Percentiles rank a stretch among this genome's conserved stretches.
These are phyloP conservation scores for Caracal caracal DNA, from an alignment of 2,113 vertebrate species.

Conservation along the genomic window DNA sequence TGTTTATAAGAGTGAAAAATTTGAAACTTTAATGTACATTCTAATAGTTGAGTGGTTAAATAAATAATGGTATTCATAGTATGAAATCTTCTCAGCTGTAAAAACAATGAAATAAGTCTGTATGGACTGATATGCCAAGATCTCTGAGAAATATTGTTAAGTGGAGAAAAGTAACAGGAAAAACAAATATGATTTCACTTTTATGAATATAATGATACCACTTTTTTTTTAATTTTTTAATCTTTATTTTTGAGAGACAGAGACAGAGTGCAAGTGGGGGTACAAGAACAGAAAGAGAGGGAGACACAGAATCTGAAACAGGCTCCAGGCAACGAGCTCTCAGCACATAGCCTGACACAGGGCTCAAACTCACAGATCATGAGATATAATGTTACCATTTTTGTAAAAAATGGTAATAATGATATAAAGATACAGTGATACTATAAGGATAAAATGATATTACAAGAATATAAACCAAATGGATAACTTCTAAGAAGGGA, in stretches of 20 bases:
- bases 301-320: too few relatives aligned
- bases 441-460: background rate
- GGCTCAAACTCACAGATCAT: too few relatives aligned
- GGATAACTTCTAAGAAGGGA: background rate
- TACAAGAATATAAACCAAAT: conserved; percentile 11
- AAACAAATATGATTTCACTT: conserved; percentile 1
- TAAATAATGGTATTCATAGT: background rate
- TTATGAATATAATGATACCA: background rate
- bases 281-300: too few relatives aligned
- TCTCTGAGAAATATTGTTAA: conserved; percentile 22
- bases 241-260: too few relatives aligned
- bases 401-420: background rate
- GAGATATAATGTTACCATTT: background rate
- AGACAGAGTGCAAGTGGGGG: too few relatives aligned
- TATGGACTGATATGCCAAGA: background rate
- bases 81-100: background rate
- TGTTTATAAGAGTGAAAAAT: background rate
- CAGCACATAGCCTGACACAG: too few relatives aligned
- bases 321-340: too few relatives aligned
- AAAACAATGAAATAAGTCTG: background rate
- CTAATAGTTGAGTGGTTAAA: background rate
- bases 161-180: conserved; percentile 26
- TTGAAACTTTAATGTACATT: background rate
- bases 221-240: background rate
- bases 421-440: background rate